These are phyloP conservation scores for Ephestia elutella DNA, from an alignment of 1,140 invertebrate species.

Conservation along the genomic window DNA sequence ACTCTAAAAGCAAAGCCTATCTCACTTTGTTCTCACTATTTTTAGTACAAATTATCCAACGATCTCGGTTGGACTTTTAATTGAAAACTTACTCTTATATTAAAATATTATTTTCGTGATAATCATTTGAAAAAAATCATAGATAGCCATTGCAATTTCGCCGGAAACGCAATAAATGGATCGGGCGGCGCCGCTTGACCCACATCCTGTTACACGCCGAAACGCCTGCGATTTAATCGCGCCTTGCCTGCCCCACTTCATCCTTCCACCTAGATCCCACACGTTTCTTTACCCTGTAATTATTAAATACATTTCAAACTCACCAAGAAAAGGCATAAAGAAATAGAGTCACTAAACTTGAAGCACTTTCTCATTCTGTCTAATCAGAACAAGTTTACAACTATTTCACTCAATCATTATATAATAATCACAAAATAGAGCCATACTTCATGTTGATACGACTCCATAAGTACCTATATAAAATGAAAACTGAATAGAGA, in stretches of 20 bases:
- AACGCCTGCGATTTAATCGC: slow-evolving; percentile 70
- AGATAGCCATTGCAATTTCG: slow-evolving; percentile 59
- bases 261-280: slow-evolving; percentile 54
- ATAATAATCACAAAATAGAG: neutral
- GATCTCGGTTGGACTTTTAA: neutral
- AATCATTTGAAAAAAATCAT: slow-evolving; percentile 19
- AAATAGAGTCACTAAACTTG: slow-evolving; percentile 18
- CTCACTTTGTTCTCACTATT: neutral
- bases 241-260: slow-evolving; percentile 51
- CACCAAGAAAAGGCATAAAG: slow-evolving; percentile 45
- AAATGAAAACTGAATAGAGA: neutral
- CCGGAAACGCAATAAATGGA: slow-evolving; percentile 70
- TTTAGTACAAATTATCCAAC: neutral
- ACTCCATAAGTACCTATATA: too few species aligned
- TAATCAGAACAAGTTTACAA: too few species aligned
- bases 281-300: slow-evolving; percentile 61
- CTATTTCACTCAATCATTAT: too few species aligned
- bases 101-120: neutral
- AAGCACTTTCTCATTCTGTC: too few species aligned
- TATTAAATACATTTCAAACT: slow-evolving; percentile 57
- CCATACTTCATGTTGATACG: neutral
- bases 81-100: too few species aligned
- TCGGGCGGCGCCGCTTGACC: slow-evolving; percentile 64
- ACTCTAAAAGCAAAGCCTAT: slow-evolving; percentile 11
- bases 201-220: slow-evolving; percentile 70